Evolutionary conservation across 1,140 invertebrate genomes (phyloP).

Genomic region (Dendrolimus kikuchii): DNA sequence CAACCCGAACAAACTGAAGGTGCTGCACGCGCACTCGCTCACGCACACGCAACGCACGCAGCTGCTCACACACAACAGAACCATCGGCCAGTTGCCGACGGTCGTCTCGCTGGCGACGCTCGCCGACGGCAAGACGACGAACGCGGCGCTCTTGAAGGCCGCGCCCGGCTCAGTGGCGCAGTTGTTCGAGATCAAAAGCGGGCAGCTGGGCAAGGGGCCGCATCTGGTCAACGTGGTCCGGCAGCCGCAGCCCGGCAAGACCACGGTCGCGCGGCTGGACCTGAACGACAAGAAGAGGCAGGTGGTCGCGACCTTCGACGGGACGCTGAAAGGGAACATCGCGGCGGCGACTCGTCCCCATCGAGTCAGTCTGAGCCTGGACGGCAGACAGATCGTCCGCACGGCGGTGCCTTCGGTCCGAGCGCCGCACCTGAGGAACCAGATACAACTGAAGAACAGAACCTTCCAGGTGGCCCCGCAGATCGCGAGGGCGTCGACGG

Average conservation of each 20-base stretch:
- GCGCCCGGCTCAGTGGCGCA: constrained; percentile 45
- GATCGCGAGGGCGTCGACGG: neutral
- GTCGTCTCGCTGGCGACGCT: constrained; percentile 50
- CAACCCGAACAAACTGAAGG: constrained; percentile 47
- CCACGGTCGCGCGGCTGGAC: constrained; percentile 27
- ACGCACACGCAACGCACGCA: constrained; percentile 44
- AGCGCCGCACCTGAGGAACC: constrained; percentile 33
- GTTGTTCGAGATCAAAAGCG: constrained; percentile 54
- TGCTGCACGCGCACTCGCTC: constrained; percentile 51
- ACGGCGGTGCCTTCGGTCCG: constrained; percentile 31
- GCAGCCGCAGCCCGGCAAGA: constrained; percentile 35
- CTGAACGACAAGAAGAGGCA: constrained; percentile 41
- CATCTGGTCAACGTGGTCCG: constrained; percentile 55
- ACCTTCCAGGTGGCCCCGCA: constrained; percentile 30
- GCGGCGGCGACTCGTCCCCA: constrained; percentile 25
- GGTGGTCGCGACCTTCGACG: constrained; percentile 28
- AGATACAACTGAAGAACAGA: constrained; percentile 48
- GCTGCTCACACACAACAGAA: constrained; percentile 36
- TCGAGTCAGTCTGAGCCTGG: constrained; percentile 33
- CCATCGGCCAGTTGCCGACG: constrained; percentile 32
- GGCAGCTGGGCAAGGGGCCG: constrained; percentile 42
- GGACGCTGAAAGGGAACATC: constrained; percentile 9
- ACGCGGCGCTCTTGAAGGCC: constrained; percentile 36
- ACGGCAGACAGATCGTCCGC: constrained; percentile 38
- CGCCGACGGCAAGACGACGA: constrained; percentile 31